Evolutionary conservation across 2,797 vertebrate genomes (phyloP).

Genomic region (Glossophaga mutica): DNA sequence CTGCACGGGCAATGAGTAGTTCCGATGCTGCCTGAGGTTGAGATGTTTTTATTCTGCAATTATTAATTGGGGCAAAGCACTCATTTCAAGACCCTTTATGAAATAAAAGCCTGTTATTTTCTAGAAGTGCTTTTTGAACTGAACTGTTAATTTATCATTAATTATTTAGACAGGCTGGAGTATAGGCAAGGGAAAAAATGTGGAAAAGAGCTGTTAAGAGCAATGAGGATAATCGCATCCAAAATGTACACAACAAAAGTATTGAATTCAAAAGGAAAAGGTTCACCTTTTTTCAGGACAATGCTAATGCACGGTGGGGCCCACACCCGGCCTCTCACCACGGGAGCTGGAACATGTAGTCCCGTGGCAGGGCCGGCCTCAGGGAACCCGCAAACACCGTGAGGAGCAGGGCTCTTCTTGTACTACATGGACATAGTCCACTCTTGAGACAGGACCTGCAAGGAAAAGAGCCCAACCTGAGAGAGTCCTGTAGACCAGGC

Average conservation of each 20-base stretch:
- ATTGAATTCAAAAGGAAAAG: background rate
- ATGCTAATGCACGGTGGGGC: fast-evolving
- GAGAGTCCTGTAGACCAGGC: too few species aligned
- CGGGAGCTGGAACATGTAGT: background rate
- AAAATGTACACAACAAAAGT: background rate
- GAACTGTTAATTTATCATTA: background rate
- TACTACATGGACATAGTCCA: fast-evolving
- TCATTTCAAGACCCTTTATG: background rate
- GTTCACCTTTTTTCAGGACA: background rate
- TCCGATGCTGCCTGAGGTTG: background rate
- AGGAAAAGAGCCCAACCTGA: background rate
- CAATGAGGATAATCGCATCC: background rate
- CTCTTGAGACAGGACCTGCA: background rate
- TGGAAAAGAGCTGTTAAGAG: background rate
- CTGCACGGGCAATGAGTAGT: fast-evolving
- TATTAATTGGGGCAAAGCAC: fast-evolving
- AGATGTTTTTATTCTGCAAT: background rate
- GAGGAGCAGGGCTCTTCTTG: too few species aligned
- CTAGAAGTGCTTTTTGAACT: background rate
- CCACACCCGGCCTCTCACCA: background rate
- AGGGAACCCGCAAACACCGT: background rate
- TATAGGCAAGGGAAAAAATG: background rate
- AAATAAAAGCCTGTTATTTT: background rate
- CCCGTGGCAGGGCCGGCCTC: background rate
- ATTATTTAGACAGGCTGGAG: background rate